These are phyloP conservation scores for Australoheros facetus DNA, from an alignment of 2,797 vertebrate species.

Conservation along the genomic window DNA sequence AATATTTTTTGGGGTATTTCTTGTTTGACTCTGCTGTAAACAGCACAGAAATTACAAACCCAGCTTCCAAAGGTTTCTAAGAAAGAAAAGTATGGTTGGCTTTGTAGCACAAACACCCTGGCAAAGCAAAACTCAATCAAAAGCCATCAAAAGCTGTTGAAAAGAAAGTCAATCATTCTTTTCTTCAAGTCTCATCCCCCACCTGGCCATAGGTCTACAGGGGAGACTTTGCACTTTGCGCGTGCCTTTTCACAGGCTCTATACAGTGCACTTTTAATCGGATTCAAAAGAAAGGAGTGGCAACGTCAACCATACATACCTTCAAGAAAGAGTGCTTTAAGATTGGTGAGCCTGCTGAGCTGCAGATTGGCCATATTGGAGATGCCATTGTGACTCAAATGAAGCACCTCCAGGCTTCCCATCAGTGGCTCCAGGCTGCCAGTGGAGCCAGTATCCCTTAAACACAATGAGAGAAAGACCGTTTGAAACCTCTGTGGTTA, in stretches of 20 bases:
- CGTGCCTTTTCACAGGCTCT: constrained; percentile 66
- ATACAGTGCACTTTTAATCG: constrained; percentile 42
- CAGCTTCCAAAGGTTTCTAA: constrained; percentile 40
- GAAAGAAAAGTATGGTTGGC: constrained; percentile 32
- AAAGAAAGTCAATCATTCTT: constrained; percentile 67
- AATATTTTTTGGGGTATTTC: constrained; percentile 20
- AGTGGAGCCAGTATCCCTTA: constrained; percentile 76
- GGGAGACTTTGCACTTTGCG: constrained; percentile 50
- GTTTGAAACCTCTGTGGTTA: constrained; percentile 51
- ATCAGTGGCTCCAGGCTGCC: constrained; percentile 86
- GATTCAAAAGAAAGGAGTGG: constrained; percentile 44
- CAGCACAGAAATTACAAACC: constrained; percentile 40
- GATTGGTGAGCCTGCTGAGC: constrained; percentile 88
- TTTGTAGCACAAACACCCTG: constrained; percentile 56
- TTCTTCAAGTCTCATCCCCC: constrained; percentile 66
- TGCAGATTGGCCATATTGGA: constrained; percentile 87
- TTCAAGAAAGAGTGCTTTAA: constrained; percentile 88
- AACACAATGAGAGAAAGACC: constrained; percentile 66
- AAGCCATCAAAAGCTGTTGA: constrained; percentile 64
- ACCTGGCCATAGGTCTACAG: constrained; percentile 62
- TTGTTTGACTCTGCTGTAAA: constrained; percentile 36
- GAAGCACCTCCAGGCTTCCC: constrained; percentile 90
- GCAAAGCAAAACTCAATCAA: constrained; percentile 68
- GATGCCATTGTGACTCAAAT: constrained; percentile 91
- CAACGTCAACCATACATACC: constrained; percentile 74